Evolutionary conservation across 2,113 vertebrate genomes (phyloP).

Genomic region (Murina feae): DNA sequence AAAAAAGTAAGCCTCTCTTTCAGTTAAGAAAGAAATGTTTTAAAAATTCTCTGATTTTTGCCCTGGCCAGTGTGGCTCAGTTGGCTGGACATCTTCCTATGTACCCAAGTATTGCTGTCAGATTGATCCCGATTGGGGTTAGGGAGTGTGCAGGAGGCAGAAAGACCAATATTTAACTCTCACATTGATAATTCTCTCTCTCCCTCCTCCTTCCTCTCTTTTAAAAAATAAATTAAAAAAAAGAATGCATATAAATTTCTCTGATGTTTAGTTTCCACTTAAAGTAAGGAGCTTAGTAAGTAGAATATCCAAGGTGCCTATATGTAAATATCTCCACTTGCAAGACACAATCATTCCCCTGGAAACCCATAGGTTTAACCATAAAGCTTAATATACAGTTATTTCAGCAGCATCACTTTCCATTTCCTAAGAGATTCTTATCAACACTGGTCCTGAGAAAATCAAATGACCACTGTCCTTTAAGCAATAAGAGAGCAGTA

Average conservation of each 20-base stretch:
- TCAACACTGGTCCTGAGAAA: not conserved
- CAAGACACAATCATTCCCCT: not conserved
- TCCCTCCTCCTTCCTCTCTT: too few relatives aligned
- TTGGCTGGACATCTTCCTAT: not conserved
- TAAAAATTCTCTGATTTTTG: not conserved
- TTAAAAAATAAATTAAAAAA: not conserved
- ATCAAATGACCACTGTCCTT: not conserved
- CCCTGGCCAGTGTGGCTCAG: not conserved
- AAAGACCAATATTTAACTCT: not conserved
- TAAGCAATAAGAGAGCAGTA: not conserved
- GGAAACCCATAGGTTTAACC: not conserved
- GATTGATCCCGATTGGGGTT: not conserved
- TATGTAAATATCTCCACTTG: not conserved
- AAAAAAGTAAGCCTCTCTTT: not conserved
- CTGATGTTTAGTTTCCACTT: not conserved
- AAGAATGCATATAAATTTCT: not conserved
- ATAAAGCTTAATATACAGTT: not conserved
- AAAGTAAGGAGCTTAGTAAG: not conserved
- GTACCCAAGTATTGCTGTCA: not conserved
- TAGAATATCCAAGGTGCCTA: not conserved
- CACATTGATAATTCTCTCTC: not conserved
- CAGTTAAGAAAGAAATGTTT: not conserved
- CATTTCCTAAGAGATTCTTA: not conserved
- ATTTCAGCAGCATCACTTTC: not conserved
- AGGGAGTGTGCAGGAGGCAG: not conserved